A percentile compares a stretch with the other conserved stretches of the same genome.
These are phyloP conservation scores for Macrophya annulata DNA, from an alignment of 2,888 invertebrate genomes.

Conservation along the genomic window DNA sequence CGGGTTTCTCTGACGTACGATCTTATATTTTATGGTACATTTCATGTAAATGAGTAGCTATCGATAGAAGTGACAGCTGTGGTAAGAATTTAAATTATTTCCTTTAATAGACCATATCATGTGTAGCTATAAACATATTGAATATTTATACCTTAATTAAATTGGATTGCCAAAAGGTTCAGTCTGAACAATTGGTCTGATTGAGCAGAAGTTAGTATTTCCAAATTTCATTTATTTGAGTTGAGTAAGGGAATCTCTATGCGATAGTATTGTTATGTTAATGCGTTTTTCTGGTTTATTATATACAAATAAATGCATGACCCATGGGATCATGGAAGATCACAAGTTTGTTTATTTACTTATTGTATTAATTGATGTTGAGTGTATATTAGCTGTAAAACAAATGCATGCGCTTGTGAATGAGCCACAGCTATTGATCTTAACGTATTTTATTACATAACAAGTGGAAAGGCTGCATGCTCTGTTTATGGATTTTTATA, in stretches of 20 bases:
- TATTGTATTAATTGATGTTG: constrained; percentile 13
- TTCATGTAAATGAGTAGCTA: background rate
- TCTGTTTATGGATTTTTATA: constrained; percentile 19
- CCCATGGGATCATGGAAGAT: constrained; percentile 47
- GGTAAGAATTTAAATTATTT: background rate
- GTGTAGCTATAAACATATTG: background rate
- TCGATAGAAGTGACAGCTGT: background rate
- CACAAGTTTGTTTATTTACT: constrained; percentile 22
- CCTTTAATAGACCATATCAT: background rate
- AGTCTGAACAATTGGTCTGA: background rate
- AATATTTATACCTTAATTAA: background rate
- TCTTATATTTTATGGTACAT: constrained; percentile 4
- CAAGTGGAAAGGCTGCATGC: constrained; percentile 32
- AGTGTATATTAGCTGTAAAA: constrained; percentile 17
- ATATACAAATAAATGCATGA: constrained; percentile 52
- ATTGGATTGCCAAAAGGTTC: background rate
- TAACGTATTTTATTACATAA: constrained; percentile 20
- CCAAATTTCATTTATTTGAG: background rate
- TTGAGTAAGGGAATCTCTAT: background rate
- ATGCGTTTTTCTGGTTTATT: constrained; percentile 30
- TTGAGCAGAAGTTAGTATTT: background rate
- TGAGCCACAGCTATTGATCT: constrained; percentile 34
- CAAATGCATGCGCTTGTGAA: constrained; percentile 46
- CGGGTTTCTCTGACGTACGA: constrained; percentile 38
- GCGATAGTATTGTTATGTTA: constrained; percentile 26